Evolutionary conservation across 1,140 invertebrate genomes (phyloP).

Genomic region (Heliconius himera): DNA sequence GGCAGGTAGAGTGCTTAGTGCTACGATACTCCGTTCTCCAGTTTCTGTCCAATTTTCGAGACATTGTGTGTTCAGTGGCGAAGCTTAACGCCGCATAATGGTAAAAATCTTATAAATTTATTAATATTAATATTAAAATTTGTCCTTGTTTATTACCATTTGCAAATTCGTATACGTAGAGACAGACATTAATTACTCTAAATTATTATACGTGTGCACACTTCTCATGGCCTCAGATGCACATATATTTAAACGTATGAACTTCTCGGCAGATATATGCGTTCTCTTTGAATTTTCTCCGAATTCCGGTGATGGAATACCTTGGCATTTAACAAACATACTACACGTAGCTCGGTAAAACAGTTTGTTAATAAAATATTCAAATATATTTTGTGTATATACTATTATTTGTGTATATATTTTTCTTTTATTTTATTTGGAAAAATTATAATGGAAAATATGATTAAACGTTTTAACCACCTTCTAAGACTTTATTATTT

Average conservation of each 20-base stretch:
- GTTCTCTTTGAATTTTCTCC: slow-evolving; percentile 1
- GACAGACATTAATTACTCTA: slow-evolving; percentile 1
- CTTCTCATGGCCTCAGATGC: slow-evolving; percentile 22
- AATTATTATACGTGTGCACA: slow-evolving; percentile 23
- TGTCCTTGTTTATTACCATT: neutral
- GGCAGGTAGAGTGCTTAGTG: too few relatives aligned
- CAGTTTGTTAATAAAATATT: neutral
- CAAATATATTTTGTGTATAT: neutral
- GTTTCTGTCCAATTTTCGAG: too few relatives aligned
- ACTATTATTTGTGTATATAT: too few relatives aligned
- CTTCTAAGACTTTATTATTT: too few relatives aligned
- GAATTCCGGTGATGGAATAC: slow-evolving; percentile 16
- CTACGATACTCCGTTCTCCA: too few relatives aligned
- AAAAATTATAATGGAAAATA: too few relatives aligned
- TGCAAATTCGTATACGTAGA: too few relatives aligned
- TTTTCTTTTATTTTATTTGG: too few relatives aligned
- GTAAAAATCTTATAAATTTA: too few relatives aligned
- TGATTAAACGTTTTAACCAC: too few relatives aligned
- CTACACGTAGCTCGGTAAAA: neutral
- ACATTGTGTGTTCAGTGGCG: too few relatives aligned
- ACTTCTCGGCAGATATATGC: slow-evolving; percentile 23
- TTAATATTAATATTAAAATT: neutral
- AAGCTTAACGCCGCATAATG: too few relatives aligned
- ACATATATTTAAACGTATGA: slow-evolving; percentile 22
- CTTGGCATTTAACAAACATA: slow-evolving; percentile 10